Evolutionary conservation across 2,797 vertebrate genomes (phyloP).

Genomic region (Lateolabrax maculatus): DNA sequence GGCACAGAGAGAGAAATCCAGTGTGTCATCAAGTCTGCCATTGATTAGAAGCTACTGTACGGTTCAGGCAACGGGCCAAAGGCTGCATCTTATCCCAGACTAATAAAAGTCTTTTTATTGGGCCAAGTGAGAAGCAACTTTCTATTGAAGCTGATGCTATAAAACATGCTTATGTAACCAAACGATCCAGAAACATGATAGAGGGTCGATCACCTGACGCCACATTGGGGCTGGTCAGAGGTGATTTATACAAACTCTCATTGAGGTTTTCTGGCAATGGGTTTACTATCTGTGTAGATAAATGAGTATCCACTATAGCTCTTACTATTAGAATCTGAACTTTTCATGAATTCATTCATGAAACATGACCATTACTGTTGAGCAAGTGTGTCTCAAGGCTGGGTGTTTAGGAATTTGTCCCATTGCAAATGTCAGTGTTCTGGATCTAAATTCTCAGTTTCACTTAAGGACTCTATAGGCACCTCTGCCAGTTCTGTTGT

Average conservation of each 20-base stretch:
- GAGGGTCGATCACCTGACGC: background rate
- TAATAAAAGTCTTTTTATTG: slow-evolving; percentile 42
- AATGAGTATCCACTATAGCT: background rate
- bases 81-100: slow-evolving; percentile 48
- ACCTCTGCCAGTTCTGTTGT: background rate
- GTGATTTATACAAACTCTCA: background rate
- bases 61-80: slow-evolving; percentile 44
- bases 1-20: slow-evolving; percentile 41
- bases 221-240: background rate
- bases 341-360: background rate
- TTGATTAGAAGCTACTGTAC: slow-evolving; percentile 53
- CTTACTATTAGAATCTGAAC: background rate
- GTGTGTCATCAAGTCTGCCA: slow-evolving; percentile 55
- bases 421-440: background rate
- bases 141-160: slow-evolving; percentile 17
- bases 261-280: slow-evolving; percentile 10
- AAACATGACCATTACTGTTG: too few relatives aligned
- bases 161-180: slow-evolving; percentile 29
- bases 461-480: background rate
- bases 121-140: slow-evolving; percentile 14
- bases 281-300: background rate
- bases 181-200: slow-evolving; percentile 7
- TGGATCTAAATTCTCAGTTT: background rate
- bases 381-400: background rate
- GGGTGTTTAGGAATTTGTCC: background rate